These are phyloP conservation scores for Charaxes varanes DNA, from an alignment of 1,140 invertebrate genomes.

Conservation along the genomic window DNA sequence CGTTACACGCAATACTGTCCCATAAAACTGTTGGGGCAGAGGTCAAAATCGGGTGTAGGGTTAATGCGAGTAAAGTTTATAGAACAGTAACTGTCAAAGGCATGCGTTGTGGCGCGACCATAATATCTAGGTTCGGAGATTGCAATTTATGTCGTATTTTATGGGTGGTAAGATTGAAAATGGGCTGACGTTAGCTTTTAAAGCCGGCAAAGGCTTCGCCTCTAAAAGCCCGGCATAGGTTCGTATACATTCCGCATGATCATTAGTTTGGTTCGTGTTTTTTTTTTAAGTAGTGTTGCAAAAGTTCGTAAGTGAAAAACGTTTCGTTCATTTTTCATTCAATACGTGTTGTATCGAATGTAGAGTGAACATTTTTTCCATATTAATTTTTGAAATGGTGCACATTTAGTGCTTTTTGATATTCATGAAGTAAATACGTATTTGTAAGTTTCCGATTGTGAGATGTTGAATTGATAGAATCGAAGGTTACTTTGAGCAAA, in stretches of 20 bases:
- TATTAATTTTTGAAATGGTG: too few relatives aligned
- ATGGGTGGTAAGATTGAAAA: slow-evolving; percentile 15
- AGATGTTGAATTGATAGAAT: too few relatives aligned
- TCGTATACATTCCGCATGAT: slow-evolving; percentile 26
- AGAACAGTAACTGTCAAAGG: slow-evolving; percentile 45
- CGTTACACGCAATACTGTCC: slow-evolving; percentile 13
- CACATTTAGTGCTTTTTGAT: too few relatives aligned
- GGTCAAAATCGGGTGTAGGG: slow-evolving; percentile 10
- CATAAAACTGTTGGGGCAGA: slow-evolving; percentile 11
- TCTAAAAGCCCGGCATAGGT: slow-evolving; percentile 26
- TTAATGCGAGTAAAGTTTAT: slow-evolving; percentile 23
- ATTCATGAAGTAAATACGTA: too few relatives aligned
- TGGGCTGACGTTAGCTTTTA: slow-evolving; percentile 15
- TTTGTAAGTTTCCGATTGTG: too few relatives aligned
- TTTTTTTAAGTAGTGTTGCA: too few relatives aligned
- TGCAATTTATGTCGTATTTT: slow-evolving; percentile 20
- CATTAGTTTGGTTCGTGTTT: too few relatives aligned
- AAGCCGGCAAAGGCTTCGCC: slow-evolving; percentile 9
- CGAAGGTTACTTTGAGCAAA: too few relatives aligned
- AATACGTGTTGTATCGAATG: too few relatives aligned
- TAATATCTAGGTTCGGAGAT: slow-evolving; percentile 19
- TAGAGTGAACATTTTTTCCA: too few relatives aligned
- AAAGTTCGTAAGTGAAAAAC: too few relatives aligned
- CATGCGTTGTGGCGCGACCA: slow-evolving; percentile 25
- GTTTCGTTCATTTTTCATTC: too few relatives aligned